Conservation (phyloP, 2,113 vertebrate genomes). For the Murina feae region DNA sequence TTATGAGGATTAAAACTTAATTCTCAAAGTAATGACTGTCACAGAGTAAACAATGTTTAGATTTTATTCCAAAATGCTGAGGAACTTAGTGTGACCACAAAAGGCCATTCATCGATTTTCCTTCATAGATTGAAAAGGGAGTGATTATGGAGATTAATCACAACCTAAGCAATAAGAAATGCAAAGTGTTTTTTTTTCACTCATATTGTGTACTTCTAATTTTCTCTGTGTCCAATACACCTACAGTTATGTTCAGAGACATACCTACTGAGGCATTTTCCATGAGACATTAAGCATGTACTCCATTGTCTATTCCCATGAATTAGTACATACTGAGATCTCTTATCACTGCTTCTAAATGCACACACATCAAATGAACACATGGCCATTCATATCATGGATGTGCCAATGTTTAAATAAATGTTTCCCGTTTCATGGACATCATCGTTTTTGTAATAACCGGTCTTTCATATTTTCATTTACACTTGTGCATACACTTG, state of each 20-base stretch:
- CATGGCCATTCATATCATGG: neutral
- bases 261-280: neutral
- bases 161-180: neutral
- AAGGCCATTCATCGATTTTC: neutral
- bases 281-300: neutral
- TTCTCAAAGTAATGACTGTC: neutral
- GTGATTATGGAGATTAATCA: neutral
- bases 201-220: neutral
- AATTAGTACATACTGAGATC: neutral
- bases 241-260: neutral
- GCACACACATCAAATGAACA: neutral
- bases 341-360: neutral
- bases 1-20: neutral
- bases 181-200: accelerated
- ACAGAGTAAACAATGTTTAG: neutral
- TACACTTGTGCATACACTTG: neutral
- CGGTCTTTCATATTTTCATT: neutral
- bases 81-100: neutral
- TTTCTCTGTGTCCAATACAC: neutral
- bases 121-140: neutral
- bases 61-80: neutral
- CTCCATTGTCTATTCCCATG: neutral
- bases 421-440: neutral
- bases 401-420: neutral
- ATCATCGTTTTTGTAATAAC: neutral